Evolutionary conservation across 2,113 vertebrate species (phyloP), one percentile per base, ranked within the genome.

Genomic region (Catharus minimus): DNA sequence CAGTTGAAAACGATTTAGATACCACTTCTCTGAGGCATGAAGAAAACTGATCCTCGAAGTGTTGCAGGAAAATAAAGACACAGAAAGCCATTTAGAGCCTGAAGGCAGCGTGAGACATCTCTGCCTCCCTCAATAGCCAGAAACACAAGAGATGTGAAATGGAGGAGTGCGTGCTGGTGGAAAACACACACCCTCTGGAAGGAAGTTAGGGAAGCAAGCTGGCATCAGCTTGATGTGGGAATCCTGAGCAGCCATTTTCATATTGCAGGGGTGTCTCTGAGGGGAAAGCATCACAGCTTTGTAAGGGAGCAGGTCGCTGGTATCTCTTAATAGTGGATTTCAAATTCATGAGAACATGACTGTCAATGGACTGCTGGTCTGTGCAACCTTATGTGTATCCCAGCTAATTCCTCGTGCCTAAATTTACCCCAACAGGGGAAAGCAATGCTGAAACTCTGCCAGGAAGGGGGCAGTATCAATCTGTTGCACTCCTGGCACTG

Each of bases 31-130:
- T 60, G 77, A 94, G 93, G 93, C 91, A 93, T 33, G 83, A 94
- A 95, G 83, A 92, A 96, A 96, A 94, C 93, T 65, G 84, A 93
- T 95, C 91, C 93, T 87, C 82, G 92, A 96, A 95, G 88, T 88
- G 87, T 82, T 89, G 89, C 91, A 92, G 89, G 89, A 89, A 95
- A 96, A 96, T 89, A 93, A 91, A 93, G 93, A 89, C 73, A 84
- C 89, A 92, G 94, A 94, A 93, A 92, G 74, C 78, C 91, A 89
- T 92, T 94, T 79, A 68, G 91, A 93, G 94, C 89, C 91, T 28
- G 82, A 93, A 89, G 91, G 95, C 89, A 94, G 87, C 2, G 14
- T 2, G 21, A 96, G 82, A 86, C 87, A 69, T 85, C 75, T 65
- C 93, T 94, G 89, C 82, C 84, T 95, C 84, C 71, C 78, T 89